phyloP scores from a whole-genome alignment of 2,888 invertebrate genomes.

The Leucophora obtusa region DNA sequence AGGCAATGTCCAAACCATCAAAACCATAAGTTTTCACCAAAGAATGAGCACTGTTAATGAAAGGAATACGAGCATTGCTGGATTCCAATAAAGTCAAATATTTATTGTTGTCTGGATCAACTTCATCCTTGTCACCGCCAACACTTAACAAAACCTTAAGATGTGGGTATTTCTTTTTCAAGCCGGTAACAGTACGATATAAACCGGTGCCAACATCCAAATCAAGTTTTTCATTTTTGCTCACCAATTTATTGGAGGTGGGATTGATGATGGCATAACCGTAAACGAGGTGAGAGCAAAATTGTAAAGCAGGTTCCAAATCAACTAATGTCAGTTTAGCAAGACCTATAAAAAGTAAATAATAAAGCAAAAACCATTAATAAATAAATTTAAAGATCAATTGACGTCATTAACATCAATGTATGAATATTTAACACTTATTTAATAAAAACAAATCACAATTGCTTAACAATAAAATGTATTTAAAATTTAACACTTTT shows the following conservation, averaged over 20 bases:
- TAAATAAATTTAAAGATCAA: not conserved
- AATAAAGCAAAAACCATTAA: not conserved
- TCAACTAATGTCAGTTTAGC: slow-evolving; percentile 87
- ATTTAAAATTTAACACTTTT: slow-evolving; percentile 7
- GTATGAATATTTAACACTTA: not conserved
- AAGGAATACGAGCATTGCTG: slow-evolving; percentile 85
- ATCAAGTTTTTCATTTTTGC: slow-evolving; percentile 86
- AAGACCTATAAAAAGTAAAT: slow-evolving; percentile 81
- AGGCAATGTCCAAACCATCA: slow-evolving; percentile 91
- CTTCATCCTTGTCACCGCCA: slow-evolving; percentile 87
- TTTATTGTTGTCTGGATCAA: slow-evolving; percentile 82
- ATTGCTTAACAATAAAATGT: not conserved
- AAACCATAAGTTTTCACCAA: slow-evolving; percentile 88
- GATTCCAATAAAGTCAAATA: slow-evolving; percentile 87
- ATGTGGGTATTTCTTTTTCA: slow-evolving; percentile 85
- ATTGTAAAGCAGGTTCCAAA: slow-evolving; percentile 85
- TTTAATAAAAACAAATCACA: not conserved
- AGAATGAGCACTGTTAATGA: slow-evolving; percentile 87
- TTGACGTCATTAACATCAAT: not conserved
- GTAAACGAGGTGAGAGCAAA: slow-evolving; percentile 89
- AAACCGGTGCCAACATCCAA: slow-evolving; percentile 85
- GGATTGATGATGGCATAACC: slow-evolving; percentile 87
- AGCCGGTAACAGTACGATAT: slow-evolving; percentile 84
- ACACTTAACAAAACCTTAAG: slow-evolving; percentile 86
- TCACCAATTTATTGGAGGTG: slow-evolving; percentile 84